Evolutionary conservation across 1,140 invertebrate species (phyloP).

Genomic region (Manduca sexta): DNA sequence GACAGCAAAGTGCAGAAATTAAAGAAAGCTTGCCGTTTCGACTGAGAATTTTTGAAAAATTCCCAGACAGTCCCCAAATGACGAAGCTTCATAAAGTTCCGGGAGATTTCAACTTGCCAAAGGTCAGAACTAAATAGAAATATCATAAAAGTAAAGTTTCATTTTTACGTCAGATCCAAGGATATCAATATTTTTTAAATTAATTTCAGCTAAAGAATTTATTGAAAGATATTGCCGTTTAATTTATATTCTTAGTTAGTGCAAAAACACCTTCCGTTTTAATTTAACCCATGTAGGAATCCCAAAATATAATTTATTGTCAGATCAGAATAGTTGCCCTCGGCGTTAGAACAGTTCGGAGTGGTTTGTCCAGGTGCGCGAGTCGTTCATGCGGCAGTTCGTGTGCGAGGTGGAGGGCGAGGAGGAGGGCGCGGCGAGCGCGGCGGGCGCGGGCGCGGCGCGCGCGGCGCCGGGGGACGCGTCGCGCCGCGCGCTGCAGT

Average conservation of each 20-base stretch:
- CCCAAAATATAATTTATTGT: no score
- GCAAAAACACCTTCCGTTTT: no score
- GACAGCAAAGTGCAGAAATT: conserved; percentile 98
- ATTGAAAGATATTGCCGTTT: no score
- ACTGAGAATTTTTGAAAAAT: conserved; percentile 97
- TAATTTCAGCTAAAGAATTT: no score
- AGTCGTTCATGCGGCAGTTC: conserved; percentile 99
- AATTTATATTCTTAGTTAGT: no score
- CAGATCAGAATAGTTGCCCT: no score
- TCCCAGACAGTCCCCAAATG: conserved; percentile 99
- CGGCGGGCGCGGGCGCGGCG: conserved; percentile 8
- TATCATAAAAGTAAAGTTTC: no score
- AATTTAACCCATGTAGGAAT: no score
- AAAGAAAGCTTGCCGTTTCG: conserved; percentile 96
- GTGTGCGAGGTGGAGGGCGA: conserved; percentile 91
- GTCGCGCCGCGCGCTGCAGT: conserved; percentile 55
- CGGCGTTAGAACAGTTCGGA: no score
- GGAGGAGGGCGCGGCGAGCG: conserved; percentile 62
- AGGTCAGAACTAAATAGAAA: no score
- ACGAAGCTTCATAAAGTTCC: conserved; percentile 95
- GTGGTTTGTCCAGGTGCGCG: conserved; percentile 89
- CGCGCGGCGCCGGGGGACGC: conserved; percentile 25
- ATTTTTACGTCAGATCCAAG: no score
- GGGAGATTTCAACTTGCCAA: conserved; percentile 96
- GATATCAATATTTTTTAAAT: no score